Base-by-base conservation (phyloP, 2,113 vertebrate species). In the Gymnogyps californianus region DNA sequence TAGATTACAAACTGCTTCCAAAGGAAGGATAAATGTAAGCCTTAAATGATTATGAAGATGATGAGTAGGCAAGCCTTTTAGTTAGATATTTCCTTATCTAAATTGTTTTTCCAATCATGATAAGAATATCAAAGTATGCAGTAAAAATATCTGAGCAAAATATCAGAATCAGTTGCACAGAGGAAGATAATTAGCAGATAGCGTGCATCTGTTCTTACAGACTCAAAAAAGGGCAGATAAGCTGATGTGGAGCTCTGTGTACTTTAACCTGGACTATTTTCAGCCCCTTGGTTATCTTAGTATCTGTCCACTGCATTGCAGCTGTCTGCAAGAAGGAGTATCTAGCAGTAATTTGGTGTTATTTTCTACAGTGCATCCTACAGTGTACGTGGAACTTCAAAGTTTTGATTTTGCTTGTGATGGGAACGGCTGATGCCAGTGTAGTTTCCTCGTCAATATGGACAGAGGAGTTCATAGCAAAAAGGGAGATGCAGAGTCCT, bases 71-170 rank as follows among this genome's bases (percentile, higher is more conserved):
- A 93, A 92, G 92, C 59, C 78, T 93, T 95, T 93, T 83, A 90
- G 92, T 88, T 94, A 61, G 75, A 86, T 92, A 54, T 92, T 97
- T 83, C 58, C 92, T 94, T 96, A 97, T 97, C 94, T 97, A 95
- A 97, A 94, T 96, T 90, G 72, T 94, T 96, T 92, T 90, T 78
- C 92, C 67, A 80, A 93, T 93, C 67, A 58, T 75, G 95, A 92
- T 90, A 97, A 96, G 97, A 97, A 96, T 97, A 96, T 94, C 92
- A 83, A 97, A 95, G 95, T 90, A 42, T 90, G 85, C 70, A 74
- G 82, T 94, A 97, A 96, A 97, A 97, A 94, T 95, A 93, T 93
- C 93, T 65, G 71, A 95, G 85, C 34, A 94, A 83, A 95, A 80
- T 86, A 91, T 65, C 59, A 5, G 87, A 72, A 75, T 97, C 85